Percentiles rank a stretch among this genome's conserved stretches.
These are phyloP conservation scores for Selene dorsalis DNA, from an alignment of 2,797 vertebrate genomes.

Conservation along the genomic window DNA sequence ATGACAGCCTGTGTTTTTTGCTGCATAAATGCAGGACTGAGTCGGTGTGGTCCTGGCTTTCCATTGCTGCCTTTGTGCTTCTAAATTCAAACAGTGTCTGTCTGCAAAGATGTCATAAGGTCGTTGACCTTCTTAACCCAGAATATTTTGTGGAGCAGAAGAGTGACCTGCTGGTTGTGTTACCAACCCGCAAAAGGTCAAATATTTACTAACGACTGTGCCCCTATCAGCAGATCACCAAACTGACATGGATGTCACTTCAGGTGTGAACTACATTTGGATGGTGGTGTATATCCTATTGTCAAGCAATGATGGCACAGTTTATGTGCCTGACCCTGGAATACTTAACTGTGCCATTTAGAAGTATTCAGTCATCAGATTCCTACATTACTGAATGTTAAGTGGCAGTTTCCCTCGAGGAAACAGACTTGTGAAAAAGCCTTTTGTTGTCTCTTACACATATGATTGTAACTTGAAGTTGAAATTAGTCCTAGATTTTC, in stretches of 20 bases:
- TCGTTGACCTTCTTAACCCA: not conserved
- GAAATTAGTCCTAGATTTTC: constrained; percentile 5
- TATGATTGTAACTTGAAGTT: not conserved
- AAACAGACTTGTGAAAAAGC: not conserved
- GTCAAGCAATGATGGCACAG: not conserved
- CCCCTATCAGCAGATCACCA: not conserved
- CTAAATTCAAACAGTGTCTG: not conserved
- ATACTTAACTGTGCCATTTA: not conserved
- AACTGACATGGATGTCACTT: constrained; percentile 1
- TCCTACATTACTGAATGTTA: not conserved
- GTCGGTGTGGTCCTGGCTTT: not conserved
- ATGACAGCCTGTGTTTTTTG: not conserved
- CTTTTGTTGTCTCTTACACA: not conserved
- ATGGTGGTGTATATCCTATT: not conserved
- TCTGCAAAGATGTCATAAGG: not conserved
- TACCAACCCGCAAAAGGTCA: constrained; percentile 11
- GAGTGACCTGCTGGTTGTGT: not conserved
- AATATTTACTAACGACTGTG: not conserved
- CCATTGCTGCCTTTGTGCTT: not conserved
- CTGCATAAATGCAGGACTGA: constrained; percentile 4
- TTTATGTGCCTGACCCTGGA: not conserved
- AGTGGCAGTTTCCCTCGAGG: not conserved
- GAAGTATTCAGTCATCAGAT: not conserved
- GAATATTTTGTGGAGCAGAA: not conserved
- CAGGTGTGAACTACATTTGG: not conserved